Conservation (phyloP, 30 jellyfish, hydroid and myxozoan species). For the Cassiopea andromeda region DNA sequence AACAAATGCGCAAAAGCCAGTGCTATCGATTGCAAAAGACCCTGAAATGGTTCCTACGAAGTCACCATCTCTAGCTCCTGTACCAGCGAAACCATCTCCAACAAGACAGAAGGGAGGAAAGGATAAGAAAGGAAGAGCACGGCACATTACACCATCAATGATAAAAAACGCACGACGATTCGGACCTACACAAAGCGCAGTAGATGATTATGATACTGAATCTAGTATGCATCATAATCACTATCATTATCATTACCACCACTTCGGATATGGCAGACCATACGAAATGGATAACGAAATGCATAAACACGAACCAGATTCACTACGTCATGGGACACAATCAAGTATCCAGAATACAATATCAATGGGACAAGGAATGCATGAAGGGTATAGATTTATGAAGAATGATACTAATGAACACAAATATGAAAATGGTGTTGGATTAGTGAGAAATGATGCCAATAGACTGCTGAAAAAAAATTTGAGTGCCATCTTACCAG, state of each 20-base stretch:
- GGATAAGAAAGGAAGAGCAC: constrained; percentile 39
- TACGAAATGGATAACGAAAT: constrained; percentile 17
- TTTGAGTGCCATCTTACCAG: constrained; percentile 66
- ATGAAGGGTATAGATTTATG: constrained; percentile 13
- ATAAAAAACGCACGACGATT: not conserved
- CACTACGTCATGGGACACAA: constrained; percentile 27
- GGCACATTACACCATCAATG: constrained; percentile 72
- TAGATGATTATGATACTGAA: constrained; percentile 25
- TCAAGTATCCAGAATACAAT: constrained; percentile 52
- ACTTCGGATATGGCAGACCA: not conserved
- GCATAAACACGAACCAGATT: constrained; percentile 5
- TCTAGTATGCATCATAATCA: constrained; percentile 44
- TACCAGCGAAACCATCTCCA: constrained; percentile 43
- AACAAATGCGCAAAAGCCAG: constrained; percentile 18
- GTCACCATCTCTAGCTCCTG: constrained; percentile 27
- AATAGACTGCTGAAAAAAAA: constrained; percentile 23
- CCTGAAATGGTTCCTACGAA: constrained; percentile 48
- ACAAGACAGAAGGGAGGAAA: constrained; percentile 45
- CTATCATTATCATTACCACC: constrained; percentile 15
- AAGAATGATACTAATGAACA: not conserved
- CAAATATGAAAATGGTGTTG: not conserved
- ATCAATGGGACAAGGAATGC: constrained; percentile 47
- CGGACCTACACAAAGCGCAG: constrained; percentile 20
- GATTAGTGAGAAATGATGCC: not conserved
- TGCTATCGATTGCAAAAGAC: constrained; percentile 61